A percentile compares a stretch with the other conserved stretches of the same genome.
phyloP scores from a whole-genome alignment of 2,113 vertebrate species.

The Himantopus leucocephalus region DNA sequence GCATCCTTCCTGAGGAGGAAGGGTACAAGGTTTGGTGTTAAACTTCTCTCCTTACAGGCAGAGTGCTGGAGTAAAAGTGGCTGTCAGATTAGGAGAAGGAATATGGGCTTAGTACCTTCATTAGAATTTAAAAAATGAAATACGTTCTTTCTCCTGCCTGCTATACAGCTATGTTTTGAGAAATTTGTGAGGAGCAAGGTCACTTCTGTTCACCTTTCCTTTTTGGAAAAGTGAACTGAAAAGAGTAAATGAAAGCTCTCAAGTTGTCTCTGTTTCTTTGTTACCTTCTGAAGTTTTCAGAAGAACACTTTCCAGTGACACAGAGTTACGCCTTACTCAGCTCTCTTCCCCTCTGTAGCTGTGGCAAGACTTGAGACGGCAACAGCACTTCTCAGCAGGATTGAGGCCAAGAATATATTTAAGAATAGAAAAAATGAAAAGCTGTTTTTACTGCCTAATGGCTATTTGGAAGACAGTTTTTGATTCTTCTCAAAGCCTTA shows the following conservation, averaged over 20 bases:
- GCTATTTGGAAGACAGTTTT: not conserved
- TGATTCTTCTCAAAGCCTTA: not conserved
- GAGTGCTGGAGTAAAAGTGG: not conserved
- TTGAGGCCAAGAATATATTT: not conserved
- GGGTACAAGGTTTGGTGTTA: not conserved
- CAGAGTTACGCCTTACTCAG: fast-evolving
- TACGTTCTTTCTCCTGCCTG: not conserved
- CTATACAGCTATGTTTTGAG: not conserved
- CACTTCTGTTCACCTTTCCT: not conserved
- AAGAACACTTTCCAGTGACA: not conserved
- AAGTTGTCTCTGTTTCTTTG: not conserved
- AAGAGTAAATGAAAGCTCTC: not conserved
- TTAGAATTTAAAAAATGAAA: not conserved
- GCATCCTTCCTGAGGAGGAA: not conserved
- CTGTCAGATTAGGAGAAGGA: not conserved
- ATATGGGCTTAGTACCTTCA: not conserved
- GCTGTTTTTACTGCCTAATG: not conserved
- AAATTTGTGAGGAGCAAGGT: not conserved
- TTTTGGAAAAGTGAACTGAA: not conserved
- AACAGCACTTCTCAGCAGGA: not conserved
- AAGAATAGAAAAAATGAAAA: not conserved
- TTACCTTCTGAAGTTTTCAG: not conserved
- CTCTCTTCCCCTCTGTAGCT: not conserved
- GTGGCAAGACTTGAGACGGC: not conserved
- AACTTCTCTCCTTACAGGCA: not conserved